Evolutionary conservation across 1,140 invertebrate species (phyloP), one percentile per base, ranked within the genome.

Genomic region (Diorhabda elongata): DNA sequence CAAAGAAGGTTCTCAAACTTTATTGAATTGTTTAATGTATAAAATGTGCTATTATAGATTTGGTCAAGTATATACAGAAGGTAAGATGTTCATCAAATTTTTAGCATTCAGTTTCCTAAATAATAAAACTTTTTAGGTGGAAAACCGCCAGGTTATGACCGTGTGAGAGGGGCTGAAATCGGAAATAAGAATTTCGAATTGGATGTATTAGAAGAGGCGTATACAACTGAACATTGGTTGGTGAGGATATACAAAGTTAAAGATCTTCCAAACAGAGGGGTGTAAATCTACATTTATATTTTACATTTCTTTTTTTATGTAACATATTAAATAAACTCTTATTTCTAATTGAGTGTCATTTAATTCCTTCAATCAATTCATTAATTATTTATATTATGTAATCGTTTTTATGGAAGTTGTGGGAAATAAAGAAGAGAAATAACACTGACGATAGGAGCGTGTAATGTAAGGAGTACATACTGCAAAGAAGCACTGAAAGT

Each of bases 141-240:
- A 43, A 93, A 92, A 76, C 93, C 94, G 52, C 90, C 93, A 4
- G 95, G 95, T 9, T 97, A 94, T 81, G 95, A 97, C 82, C 86
- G 95, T 72, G 94, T 97, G 1, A 85, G 95, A 45, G 91, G 92
- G 69, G 93, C 94, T 58, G 95, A 97, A 83, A 97, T 97, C 75
- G 95, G 95, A 64, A 95, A 96, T 81, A 97, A 97, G 83, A 92
- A 97, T 80, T 97, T 97, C 82, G 94, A 97, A 81, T 82, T 97
- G 56, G 92, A 96, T 77, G 93, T 94, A 1, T 81, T 97, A 3
- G 95, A 97, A 82, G 95, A 97, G 83, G 95, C 95, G 1, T 97
- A 97, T 80, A 99, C 98, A 11, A 96, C 96, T 2, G 97, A 99
- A 81, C 97, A 99, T 85, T 99, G 98, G 98, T 88, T 99, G 66